Evolutionary conservation across 2,888 invertebrate genomes (phyloP).

Genomic region (Cheilosia urbana): DNA sequence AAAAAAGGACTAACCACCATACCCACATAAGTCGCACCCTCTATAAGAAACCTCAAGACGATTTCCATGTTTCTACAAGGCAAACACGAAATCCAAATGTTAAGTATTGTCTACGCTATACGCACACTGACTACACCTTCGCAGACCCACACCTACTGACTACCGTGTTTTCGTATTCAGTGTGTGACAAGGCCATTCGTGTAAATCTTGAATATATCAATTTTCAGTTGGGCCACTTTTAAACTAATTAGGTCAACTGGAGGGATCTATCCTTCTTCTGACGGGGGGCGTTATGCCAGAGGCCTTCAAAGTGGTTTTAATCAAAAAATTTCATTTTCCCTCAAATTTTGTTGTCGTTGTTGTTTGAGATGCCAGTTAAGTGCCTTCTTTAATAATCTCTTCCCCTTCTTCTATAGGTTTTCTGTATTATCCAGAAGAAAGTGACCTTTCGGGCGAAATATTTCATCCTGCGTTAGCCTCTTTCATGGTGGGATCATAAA

Average conservation of each 20-base stretch:
- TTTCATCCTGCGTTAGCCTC: conserved; percentile 47
- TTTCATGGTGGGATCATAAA: conserved; percentile 45
- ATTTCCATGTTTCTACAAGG: conserved; percentile 40
- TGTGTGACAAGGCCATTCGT: conserved; percentile 39
- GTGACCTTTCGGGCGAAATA: conserved; percentile 56
- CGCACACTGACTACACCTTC: conserved; percentile 14
- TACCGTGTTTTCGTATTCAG: neutral
- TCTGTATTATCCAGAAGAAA: conserved; percentile 18
- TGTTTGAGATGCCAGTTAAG: neutral
- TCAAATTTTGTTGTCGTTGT: neutral
- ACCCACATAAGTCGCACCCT: neutral
- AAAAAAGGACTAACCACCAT: neutral
- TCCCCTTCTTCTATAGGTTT: neutral
- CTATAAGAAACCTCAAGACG: neutral
- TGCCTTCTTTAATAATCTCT: conserved; percentile 7
- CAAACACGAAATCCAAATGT: conserved; percentile 32
- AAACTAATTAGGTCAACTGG: conserved; percentile 59
- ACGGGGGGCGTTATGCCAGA: neutral
- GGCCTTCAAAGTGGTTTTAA: conserved; percentile 34
- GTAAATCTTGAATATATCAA: conserved; percentile 52
- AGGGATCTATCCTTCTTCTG: conserved; percentile 3
- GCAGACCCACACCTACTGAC: conserved; percentile 43
- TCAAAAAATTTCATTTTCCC: conserved; percentile 5
- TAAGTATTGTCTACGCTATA: conserved; percentile 1
- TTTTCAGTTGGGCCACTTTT: conserved; percentile 37